These are phyloP conservation scores for Damaliscus lunatus DNA, from an alignment of 2,113 vertebrate genomes.

Conservation along the genomic window DNA sequence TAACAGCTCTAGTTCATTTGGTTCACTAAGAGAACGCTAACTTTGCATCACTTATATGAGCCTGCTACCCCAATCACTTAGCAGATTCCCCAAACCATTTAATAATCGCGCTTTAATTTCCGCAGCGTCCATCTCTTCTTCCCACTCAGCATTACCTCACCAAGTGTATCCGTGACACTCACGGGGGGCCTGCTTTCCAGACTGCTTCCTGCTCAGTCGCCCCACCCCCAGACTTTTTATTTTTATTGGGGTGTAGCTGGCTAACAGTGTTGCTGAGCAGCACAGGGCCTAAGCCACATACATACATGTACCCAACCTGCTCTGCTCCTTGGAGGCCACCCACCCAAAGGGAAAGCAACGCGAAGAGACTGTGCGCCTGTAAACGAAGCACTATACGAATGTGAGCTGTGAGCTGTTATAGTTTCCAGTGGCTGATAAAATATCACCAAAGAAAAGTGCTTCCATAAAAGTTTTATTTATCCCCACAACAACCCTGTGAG, in stretches of 20 bases:
- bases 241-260: not conserved
- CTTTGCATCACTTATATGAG: not conserved
- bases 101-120: not conserved
- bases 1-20: not conserved
- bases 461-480: conserved; percentile 77
- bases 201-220: not conserved
- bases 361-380: not conserved
- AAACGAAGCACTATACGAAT: not conserved
- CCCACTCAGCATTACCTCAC: not conserved
- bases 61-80: not conserved
- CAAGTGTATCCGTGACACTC: not conserved
- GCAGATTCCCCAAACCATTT: not conserved
- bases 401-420: not conserved
- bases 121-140: not conserved
- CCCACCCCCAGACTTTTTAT: not conserved
- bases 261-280: rapidly evolving
- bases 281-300: not conserved
- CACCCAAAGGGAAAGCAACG: not conserved
- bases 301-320: not conserved
- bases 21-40: not conserved
- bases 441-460: conserved; percentile 64
- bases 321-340: not conserved
- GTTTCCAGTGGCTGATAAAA: conserved; percentile 54
- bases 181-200: not conserved
- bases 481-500: conserved; percentile 76